Base-by-base conservation (phyloP, 1,140 invertebrate species). In the Acyrthosiphon pisum region DNA sequence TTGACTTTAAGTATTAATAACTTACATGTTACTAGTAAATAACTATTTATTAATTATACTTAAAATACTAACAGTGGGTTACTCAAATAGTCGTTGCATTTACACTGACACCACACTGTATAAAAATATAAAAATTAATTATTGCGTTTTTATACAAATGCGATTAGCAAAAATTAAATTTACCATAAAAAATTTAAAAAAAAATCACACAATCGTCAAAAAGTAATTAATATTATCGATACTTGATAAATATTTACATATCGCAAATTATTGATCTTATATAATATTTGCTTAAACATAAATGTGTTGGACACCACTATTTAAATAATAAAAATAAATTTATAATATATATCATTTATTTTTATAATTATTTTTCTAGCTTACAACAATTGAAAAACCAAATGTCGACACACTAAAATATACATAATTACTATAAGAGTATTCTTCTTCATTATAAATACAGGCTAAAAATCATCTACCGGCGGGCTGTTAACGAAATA, bases 361-460 rank as follows among this genome's bases (percentile, higher is more conserved):
- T 23, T 20, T 89, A 37, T 53, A 53, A 76, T 68, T 68, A 68
- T 18, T 76, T 76, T 76, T n/a, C 14, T 76, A n/a, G 60, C n/a
- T 76, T 76, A 76, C 53, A 90, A 41, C 26, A 68, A 35, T 84
- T 84, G 23, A 81, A 46, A 91, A 81, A 91, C 30, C 30, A 76
- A 46, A 35, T 20, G 14, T 91, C n/a, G 37, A 35, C 46, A 76
- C n/a, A 30, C 30, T 92, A 35, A 76, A 76, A 76, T 44, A 91
- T 44, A 91, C 35, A 76, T 91, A 83, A n/a, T 91, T 83, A 76
- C 35, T 41, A 84, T 50, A 83, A 23, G 91, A 92, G 22, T 81
- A 83, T 91, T 91, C 60, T 91, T 91, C n/a, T 91, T 91, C 46
- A 46, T 91, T 41, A 76, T 46, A 26, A 8, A 81, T 91, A 68